Evolutionary conservation across 2,113 vertebrate genomes (phyloP).

Genomic region (Mirounga angustirostris): DNA sequence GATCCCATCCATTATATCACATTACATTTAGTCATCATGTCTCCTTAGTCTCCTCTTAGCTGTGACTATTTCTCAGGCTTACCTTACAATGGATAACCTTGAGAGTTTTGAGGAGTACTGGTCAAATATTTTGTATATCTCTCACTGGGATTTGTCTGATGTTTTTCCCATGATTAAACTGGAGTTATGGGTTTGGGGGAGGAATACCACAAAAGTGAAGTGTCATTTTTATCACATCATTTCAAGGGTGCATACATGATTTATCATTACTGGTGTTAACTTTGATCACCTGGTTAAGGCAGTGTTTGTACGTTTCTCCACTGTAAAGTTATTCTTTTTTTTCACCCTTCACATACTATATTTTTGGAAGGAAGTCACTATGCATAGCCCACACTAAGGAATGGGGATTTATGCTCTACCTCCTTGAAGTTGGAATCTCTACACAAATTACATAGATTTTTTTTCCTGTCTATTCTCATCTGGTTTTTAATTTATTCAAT

Average conservation of each 20-base stretch:
- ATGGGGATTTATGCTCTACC: neutral
- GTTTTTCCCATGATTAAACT: neutral
- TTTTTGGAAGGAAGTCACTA: conserved; percentile 22
- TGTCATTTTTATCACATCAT: neutral
- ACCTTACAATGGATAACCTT: neutral
- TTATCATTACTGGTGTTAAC: neutral
- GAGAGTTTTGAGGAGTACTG: neutral
- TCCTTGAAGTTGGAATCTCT: neutral
- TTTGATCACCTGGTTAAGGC: neutral
- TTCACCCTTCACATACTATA: neutral
- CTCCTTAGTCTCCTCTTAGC: neutral
- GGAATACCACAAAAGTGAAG: neutral
- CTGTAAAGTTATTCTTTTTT: neutral
- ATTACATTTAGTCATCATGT: neutral
- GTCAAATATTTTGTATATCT: neutral
- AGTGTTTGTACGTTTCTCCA: neutral
- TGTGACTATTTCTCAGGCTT: neutral
- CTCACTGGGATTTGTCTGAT: neutral
- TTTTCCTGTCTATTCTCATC: neutral
- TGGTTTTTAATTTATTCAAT: neutral
- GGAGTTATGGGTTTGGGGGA: neutral
- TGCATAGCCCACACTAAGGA: neutral
- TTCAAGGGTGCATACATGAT: neutral
- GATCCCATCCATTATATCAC: neutral
- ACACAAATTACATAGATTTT: neutral